Conservation (phyloP, 2,888 invertebrate species). For the Leistus spinibarbis region DNA sequence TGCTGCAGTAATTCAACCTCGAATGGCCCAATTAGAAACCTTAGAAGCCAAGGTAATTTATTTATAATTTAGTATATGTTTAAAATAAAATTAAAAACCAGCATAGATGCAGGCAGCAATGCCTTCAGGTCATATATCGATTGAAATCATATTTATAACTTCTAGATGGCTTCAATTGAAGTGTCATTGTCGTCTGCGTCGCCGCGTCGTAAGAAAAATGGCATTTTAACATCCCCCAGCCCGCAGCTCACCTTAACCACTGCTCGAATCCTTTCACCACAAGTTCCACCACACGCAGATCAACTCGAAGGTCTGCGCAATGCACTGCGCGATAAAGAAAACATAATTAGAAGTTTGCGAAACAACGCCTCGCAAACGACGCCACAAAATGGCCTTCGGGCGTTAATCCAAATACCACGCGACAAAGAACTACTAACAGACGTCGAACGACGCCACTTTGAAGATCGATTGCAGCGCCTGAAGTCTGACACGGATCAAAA, state of each 20-base stretch:
- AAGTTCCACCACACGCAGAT: constrained; percentile 57
- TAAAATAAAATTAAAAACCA: not conserved
- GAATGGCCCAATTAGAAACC: constrained; percentile 75
- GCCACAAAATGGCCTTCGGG: constrained; percentile 54
- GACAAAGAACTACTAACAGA: constrained; percentile 57
- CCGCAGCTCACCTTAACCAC: not conserved
- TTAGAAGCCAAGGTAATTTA: constrained; percentile 79
- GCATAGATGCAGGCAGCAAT: not conserved
- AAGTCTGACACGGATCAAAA: constrained; percentile 77
- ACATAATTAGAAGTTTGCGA: constrained; percentile 78
- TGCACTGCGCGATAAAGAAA: constrained; percentile 79
- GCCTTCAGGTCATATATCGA: not conserved
- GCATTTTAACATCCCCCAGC: constrained; percentile 42
- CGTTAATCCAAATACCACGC: constrained; percentile 16
- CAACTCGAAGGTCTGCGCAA: constrained; percentile 73
- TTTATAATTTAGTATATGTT: not conserved
- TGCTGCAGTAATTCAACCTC: constrained; percentile 55
- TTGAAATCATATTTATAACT: no score
- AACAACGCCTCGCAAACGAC: constrained; percentile 66
- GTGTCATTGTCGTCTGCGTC: constrained; percentile 75
- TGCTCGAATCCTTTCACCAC: constrained; percentile 47
- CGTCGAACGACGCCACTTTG: constrained; percentile 63
- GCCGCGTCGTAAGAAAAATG: constrained; percentile 64
- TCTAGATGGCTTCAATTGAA: constrained; percentile 83
- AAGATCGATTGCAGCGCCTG: constrained; percentile 65